Conservation (phyloP, 2,888 invertebrate genomes). For the Pollenia amentaria region DNA sequence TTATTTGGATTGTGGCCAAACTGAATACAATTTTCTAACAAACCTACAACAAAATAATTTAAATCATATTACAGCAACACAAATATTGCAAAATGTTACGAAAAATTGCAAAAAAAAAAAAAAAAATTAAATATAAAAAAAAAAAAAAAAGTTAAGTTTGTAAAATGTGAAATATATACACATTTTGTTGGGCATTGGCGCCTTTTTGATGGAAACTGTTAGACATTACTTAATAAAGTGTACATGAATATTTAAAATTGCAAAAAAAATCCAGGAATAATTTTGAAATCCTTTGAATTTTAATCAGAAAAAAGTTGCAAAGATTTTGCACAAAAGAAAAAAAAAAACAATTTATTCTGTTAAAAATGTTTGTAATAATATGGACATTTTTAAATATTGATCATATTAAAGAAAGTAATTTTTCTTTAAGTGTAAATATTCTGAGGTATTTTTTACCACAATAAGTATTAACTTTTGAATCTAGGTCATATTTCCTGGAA, state of each 20-base stretch:
- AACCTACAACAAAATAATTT: constrained; percentile 45
- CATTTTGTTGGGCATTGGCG: constrained; percentile 55
- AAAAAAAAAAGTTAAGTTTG: constrained; percentile 35
- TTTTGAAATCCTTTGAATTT: neutral
- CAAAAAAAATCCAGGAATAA: neutral
- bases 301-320: neutral
- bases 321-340: neutral
- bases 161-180: constrained; percentile 29
- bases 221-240: constrained; percentile 51
- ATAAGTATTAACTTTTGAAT: neutral
- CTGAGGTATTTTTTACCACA: neutral
- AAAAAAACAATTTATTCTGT: too few relatives aligned
- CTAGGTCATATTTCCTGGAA: neutral
- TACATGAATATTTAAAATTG: constrained; percentile 9
- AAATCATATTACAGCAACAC: constrained; percentile 54
- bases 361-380: too few relatives aligned
- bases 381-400: neutral
- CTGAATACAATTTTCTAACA: constrained; percentile 51
- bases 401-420: neutral
- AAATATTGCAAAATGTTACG: neutral
- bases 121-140: neutral
- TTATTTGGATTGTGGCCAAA: constrained; percentile 67
- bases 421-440: neutral
- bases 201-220: constrained; percentile 53
- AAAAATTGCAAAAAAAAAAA: neutral